Evolutionary conservation across 2,113 vertebrate genomes (phyloP).

Genomic region (Hemibagrus wyckioides): DNA sequence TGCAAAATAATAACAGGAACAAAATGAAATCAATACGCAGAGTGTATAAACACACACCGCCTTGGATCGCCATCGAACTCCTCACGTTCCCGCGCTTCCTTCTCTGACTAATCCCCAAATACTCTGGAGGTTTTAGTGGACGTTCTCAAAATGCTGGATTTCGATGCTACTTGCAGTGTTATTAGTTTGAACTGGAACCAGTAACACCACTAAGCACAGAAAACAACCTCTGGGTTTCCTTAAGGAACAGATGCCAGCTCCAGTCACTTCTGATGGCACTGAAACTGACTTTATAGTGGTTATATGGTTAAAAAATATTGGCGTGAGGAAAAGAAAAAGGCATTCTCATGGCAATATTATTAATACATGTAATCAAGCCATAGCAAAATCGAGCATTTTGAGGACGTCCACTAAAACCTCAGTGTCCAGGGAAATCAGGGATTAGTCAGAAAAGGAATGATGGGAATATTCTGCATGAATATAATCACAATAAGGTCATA

Average conservation of each 20-base stretch:
- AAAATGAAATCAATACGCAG: not conserved
- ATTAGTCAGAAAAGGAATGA: too few relatives aligned
- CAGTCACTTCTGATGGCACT: not conserved
- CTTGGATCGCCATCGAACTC: not conserved
- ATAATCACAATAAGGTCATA: not conserved
- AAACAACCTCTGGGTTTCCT: not conserved
- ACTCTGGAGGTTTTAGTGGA: not conserved
- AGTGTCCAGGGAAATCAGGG: too few relatives aligned
- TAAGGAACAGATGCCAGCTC: not conserved
- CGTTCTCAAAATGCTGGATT: too few relatives aligned
- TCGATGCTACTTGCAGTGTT: too few relatives aligned
- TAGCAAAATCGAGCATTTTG: too few relatives aligned
- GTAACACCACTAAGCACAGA: not conserved
- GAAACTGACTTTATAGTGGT: not conserved
- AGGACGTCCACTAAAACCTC: too few relatives aligned
- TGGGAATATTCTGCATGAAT: not conserved
- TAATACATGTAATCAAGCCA: too few relatives aligned
- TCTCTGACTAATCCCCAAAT: not conserved
- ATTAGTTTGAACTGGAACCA: too few relatives aligned
- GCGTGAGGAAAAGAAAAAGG: too few relatives aligned
- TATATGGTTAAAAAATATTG: too few relatives aligned
- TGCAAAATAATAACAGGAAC: constrained; percentile 7
- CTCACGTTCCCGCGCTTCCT: not conserved
- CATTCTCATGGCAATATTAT: too few relatives aligned
- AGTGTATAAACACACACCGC: not conserved